Evolutionary conservation across 2,888 invertebrate genomes (phyloP).

Genomic region (Sminthurinus aureus): DNA sequence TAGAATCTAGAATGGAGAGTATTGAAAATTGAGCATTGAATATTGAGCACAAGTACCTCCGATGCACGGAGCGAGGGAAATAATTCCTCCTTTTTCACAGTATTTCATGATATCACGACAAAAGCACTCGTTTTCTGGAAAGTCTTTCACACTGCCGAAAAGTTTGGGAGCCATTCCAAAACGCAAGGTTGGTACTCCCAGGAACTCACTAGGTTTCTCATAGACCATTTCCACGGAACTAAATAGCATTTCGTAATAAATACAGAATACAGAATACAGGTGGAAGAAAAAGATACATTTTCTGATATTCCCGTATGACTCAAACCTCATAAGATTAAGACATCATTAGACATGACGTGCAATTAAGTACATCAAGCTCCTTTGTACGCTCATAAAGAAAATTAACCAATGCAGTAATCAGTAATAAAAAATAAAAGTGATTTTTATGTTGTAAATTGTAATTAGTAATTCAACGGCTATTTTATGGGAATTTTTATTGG

Average conservation of each 20-base stretch:
- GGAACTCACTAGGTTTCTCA: constrained; percentile 70
- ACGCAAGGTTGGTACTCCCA: constrained; percentile 73
- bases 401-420: not conserved
- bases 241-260: not conserved
- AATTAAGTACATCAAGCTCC: not conserved
- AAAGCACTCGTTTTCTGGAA: constrained; percentile 68
- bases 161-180: constrained; percentile 68
- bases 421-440: not conserved
- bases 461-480: not conserved
- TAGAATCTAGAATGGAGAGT: not conserved
- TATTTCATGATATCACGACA: constrained; percentile 63
- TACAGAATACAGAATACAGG: too few species aligned
- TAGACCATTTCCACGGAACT: constrained; percentile 70
- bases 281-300: too few species aligned
- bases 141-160: constrained; percentile 74
- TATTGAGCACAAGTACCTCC: constrained; percentile 47
- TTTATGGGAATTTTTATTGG: not conserved
- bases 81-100: constrained; percentile 52
- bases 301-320: too few species aligned
- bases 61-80: constrained; percentile 46
- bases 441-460: too few species aligned
- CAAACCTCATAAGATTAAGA: not conserved
- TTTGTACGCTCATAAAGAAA: not conserved
- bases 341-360: not conserved
- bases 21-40: not conserved